These are phyloP conservation scores for Ornithoptera alexandrae DNA, from an alignment of 2,888 invertebrate genomes.

Conservation along the genomic window DNA sequence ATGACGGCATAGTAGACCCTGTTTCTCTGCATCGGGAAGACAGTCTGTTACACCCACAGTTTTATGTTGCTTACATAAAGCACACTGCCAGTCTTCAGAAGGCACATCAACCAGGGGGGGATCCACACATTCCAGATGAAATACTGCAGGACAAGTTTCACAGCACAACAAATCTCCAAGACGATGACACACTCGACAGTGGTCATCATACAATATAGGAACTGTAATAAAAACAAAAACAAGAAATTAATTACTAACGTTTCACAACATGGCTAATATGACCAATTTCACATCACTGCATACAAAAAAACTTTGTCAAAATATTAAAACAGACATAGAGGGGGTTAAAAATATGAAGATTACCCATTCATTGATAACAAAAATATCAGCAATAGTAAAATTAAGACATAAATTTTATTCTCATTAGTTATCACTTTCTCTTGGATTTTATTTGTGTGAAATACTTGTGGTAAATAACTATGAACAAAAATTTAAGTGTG, in stretches of 20 bases:
- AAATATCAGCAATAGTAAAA: too few relatives aligned
- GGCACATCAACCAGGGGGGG: constrained; percentile 96
- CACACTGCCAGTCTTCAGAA: constrained; percentile 98
- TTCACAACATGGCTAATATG: too few relatives aligned
- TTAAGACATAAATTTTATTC: too few relatives aligned
- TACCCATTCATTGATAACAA: too few relatives aligned
- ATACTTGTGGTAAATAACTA: not conserved
- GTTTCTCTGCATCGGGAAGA: constrained; percentile 92
- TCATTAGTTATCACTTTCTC: too few relatives aligned
- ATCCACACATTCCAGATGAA: constrained; percentile 97
- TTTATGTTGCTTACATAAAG: constrained; percentile 94
- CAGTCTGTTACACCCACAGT: constrained; percentile 97
- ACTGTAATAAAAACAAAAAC: constrained; percentile 61
- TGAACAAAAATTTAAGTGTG: not conserved
- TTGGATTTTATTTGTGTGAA: not conserved
- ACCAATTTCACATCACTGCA: too few relatives aligned
- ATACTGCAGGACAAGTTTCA: constrained; percentile 98
- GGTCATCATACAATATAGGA: constrained; percentile 95
- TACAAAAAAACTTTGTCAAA: too few relatives aligned
- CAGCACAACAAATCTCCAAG: constrained; percentile 97
- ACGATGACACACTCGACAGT: constrained; percentile 94
- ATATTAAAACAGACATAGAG: too few relatives aligned
- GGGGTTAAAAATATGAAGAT: too few relatives aligned
- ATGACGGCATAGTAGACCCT: constrained; percentile 94
- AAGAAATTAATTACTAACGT: not conserved